phyloP scores from a whole-genome alignment of 53 echinoderm and acorn worm species.

The Astropecten irregularis region DNA sequence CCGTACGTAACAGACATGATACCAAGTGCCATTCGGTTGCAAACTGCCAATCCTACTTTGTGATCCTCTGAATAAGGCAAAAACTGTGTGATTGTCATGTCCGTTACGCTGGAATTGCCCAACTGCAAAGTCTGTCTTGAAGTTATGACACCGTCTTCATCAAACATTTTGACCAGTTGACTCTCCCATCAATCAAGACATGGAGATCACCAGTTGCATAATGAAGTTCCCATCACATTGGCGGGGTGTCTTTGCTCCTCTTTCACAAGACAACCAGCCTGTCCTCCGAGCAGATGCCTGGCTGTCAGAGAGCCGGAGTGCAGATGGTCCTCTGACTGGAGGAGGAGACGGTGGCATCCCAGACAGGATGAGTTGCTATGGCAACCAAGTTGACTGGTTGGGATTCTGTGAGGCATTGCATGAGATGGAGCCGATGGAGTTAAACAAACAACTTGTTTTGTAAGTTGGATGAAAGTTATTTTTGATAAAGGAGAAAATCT shows the following conservation, averaged over 20 bases:
- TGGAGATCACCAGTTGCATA: constrained; percentile 23
- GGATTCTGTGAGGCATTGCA: not conserved
- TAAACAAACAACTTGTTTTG: not conserved
- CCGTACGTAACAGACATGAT: too few species aligned
- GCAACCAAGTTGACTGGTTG: constrained; percentile 18
- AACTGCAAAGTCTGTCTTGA: too few species aligned
- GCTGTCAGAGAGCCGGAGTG: constrained; percentile 23
- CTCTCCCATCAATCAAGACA: too few species aligned
- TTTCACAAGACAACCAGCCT: constrained; percentile 1
- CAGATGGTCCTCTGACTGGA: constrained; percentile 1
- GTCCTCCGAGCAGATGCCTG: constrained; percentile 10
- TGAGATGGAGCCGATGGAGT: constrained; percentile 27
- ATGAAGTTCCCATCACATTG: constrained; percentile 32
- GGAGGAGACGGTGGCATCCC: not conserved
- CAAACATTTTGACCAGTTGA: too few species aligned
- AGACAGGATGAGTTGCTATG: too few species aligned
- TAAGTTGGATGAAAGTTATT: not conserved
- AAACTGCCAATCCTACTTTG: too few species aligned
- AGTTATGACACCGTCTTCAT: too few species aligned
- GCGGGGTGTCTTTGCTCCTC: constrained; percentile 29
- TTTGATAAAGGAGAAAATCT: not conserved
- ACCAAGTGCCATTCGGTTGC: too few species aligned
- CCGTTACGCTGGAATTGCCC: too few species aligned
- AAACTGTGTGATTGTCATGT: too few species aligned
- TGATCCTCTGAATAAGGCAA: too few species aligned